Conservation (phyloP, 2,888 invertebrate species). For the Mythimna loreyi region DNA sequence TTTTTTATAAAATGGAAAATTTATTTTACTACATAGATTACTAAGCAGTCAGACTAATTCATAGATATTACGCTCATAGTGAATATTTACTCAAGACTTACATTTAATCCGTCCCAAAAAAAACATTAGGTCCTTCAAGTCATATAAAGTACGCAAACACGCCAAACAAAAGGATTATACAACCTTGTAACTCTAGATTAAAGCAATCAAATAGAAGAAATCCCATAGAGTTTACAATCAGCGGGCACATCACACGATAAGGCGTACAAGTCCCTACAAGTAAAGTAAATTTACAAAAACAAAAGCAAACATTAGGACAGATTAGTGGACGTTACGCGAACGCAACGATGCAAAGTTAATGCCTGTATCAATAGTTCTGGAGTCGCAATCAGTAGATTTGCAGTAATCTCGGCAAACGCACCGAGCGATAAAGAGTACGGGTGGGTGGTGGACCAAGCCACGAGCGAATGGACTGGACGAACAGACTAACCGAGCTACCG, state of each 20-base stretch:
- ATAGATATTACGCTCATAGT: not conserved
- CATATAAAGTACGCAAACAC: conserved; percentile 35
- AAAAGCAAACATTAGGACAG: conserved; percentile 78
- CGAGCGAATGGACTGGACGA: conserved; percentile 22
- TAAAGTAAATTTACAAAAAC: conserved; percentile 80
- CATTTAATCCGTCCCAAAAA: conserved; percentile 15
- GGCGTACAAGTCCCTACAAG: conserved; percentile 51
- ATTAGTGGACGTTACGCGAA: conserved; percentile 73
- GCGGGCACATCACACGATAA: conserved; percentile 65
- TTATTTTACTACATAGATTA: not conserved
- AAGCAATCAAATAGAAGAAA: conserved; percentile 63
- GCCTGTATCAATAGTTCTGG: conserved; percentile 79
- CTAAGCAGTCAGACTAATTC: not conserved
- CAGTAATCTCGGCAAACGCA: conserved; percentile 83
- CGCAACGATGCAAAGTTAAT: conserved; percentile 71
- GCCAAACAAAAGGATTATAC: conserved; percentile 44
- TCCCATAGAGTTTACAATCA: conserved; percentile 59
- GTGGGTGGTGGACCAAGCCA: conserved; percentile 59
- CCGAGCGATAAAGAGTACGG: conserved; percentile 74
- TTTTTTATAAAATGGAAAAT: not conserved
- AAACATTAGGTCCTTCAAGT: conserved; percentile 42
- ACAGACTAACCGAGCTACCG: no score
- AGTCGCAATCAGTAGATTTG: conserved; percentile 82
- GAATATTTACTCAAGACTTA: conserved; percentile 24
- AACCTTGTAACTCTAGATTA: conserved; percentile 45